phyloP scores from a whole-genome alignment of 2,113 vertebrate genomes.

The Gallinago jamesoni region DNA sequence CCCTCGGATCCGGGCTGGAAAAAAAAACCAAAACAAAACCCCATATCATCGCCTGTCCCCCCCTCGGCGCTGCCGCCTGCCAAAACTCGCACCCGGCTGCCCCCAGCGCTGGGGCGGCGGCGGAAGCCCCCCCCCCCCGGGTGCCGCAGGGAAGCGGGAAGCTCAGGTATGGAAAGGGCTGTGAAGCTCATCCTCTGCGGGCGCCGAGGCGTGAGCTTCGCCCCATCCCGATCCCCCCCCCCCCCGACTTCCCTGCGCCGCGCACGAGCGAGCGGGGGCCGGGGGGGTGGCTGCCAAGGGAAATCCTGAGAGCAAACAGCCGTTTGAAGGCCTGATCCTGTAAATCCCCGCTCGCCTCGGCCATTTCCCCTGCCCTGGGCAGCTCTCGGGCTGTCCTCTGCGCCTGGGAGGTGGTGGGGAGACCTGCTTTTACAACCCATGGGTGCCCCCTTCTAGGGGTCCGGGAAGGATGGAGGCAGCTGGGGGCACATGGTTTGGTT shows the following conservation, averaged over 20 bases:
- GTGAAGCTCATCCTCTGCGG: slow-evolving; percentile 4
- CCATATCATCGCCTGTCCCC: background rate
- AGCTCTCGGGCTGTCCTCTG: background rate
- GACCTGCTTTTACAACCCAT: background rate
- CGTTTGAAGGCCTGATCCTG: slow-evolving; percentile 8
- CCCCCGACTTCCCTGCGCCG: background rate
- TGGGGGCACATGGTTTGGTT: no score
- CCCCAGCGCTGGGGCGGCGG: background rate
- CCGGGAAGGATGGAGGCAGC: no score
- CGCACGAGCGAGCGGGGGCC: background rate
- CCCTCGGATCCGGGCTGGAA: slow-evolving; percentile 38
- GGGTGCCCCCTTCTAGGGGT: background rate
- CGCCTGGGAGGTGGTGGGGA: background rate
- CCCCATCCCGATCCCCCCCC: background rate
- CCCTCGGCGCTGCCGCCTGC: background rate
- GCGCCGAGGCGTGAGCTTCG: slow-evolving; percentile 26
- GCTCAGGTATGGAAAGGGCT: slow-evolving; percentile 38
- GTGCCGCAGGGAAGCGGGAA: slow-evolving; percentile 9
- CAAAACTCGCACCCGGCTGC: slow-evolving; percentile 21
- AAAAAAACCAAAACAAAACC: background rate
- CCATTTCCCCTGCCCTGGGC: background rate
- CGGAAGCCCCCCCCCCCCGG: background rate
- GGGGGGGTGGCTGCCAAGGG: slow-evolving; percentile 50
- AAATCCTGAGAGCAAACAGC: slow-evolving; percentile 51
- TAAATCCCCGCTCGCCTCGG: background rate